Evolutionary conservation across 2,113 vertebrate genomes (phyloP).

Genomic region (Puntigrus tetrazona): DNA sequence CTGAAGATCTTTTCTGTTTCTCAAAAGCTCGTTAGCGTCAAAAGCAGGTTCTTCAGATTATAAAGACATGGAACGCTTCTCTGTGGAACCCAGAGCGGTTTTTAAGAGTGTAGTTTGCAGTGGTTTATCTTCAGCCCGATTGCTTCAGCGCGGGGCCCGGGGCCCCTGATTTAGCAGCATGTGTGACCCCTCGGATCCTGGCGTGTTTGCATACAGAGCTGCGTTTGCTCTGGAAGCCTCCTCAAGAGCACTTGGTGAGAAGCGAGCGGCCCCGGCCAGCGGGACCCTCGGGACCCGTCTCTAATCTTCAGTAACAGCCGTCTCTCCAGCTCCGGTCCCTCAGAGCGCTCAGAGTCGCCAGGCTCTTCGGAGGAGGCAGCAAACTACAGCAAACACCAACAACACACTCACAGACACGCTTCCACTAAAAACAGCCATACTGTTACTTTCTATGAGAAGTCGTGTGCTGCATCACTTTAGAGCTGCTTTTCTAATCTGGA

Average conservation of each 20-base stretch:
- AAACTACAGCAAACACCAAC: conserved; percentile 73
- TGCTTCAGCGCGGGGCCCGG: not conserved
- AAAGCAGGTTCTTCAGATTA: too few species aligned
- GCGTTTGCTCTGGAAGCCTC: not conserved
- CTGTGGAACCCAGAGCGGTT: too few species aligned
- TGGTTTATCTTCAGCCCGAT: conserved; percentile 22
- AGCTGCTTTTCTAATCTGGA: too few species aligned
- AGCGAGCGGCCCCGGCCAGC: conserved; percentile 81
- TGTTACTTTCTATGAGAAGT: too few species aligned
- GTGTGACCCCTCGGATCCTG: not conserved
- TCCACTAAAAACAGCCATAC: too few species aligned
- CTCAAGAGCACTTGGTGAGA: conserved; percentile 50
- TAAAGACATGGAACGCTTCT: too few species aligned
- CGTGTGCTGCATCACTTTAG: too few species aligned
- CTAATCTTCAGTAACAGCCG: conserved; percentile 75
- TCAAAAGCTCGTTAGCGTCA: too few species aligned
- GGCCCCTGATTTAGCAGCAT: not conserved
- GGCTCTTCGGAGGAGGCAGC: conserved; percentile 89
- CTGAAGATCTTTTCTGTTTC: too few species aligned
- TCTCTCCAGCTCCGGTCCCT: conserved; percentile 88
- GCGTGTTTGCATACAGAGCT: conserved; percentile 53
- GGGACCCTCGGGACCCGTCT: conserved; percentile 63
- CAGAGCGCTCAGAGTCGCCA: conserved; percentile 86
- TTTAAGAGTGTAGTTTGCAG: not conserved
- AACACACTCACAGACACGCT: too few species aligned